Evolutionary conservation across 1,140 invertebrate genomes (phyloP), one percentile per base, ranked within the genome.

Genomic region (Lucilia cuprina): DNA sequence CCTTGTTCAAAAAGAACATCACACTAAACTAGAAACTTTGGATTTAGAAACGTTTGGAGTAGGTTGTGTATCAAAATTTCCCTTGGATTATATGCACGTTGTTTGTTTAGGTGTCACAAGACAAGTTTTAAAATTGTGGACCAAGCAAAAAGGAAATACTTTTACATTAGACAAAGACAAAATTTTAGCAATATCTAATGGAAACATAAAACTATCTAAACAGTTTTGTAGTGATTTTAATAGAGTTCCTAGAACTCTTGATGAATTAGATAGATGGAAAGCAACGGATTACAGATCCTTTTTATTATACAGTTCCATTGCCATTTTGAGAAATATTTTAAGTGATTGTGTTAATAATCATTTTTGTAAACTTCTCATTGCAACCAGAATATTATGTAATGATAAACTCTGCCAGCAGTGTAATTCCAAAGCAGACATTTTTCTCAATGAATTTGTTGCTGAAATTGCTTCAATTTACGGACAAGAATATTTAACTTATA

Each of bases 241-340:
- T 70, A 70, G 65, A 12, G 12, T 70, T 2, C 13, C 65, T 70
- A 70, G 12, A 70, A 70, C 65, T 70, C 19, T 70, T 5, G 65
- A 70, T 70, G 65, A 70, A 70, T 12, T 70, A 70, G 65, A 70
- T 70, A 70, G 65, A 21, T 70, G 65, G 65, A 70, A 70, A 17
- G 65, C 65, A 21, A 3, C 2, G 2, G 65, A 70, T 5, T 12
- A 21, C 9, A n/a, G 65, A 4, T 47, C 35, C 47, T 82, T 70
- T 65, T 70, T 70, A 21, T 70, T 70, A 12, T 70, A 70, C 12
- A 70, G 65, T 5, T 70, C 65, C 19, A 70, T 70, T 70, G n/a
- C 25, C 7, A 21, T 70, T 70, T 70, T 70, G 13, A 70, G 25
- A 21, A 70, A 70, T 21, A 21, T 70, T 70, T 17, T 70, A 21